Percentiles rank a stretch among this genome's conserved stretches.
phyloP scores from a whole-genome alignment of 2,113 vertebrate species.

The Campylorhamphus procurvoides region DNA sequence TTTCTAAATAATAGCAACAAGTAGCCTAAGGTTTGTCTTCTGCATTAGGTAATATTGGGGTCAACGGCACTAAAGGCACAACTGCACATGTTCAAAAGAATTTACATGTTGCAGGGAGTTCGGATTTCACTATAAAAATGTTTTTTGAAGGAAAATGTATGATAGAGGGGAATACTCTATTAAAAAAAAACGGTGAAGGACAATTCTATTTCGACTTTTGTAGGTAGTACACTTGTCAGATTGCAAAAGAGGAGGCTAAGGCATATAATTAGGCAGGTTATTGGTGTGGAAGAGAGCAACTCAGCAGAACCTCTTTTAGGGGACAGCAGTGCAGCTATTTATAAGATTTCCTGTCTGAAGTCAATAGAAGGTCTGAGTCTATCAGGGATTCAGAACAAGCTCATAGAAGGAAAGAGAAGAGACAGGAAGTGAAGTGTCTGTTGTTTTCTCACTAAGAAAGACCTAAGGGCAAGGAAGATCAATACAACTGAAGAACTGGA shows the following conservation, averaged over 20 bases:
- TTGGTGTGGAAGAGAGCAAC: neutral
- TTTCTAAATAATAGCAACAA: neutral
- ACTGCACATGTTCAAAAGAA: neutral
- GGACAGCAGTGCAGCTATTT: neutral
- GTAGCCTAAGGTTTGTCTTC: neutral
- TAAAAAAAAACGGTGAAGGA: neutral
- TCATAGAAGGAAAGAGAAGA: neutral
- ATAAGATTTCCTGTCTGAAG: neutral
- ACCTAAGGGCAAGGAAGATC: slow-evolving; percentile 28
- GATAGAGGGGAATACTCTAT: neutral
- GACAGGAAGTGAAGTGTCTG: slow-evolving; percentile 18
- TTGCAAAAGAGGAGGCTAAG: neutral
- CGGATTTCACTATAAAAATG: neutral
- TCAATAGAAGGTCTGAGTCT: neutral
- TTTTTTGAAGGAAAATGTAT: neutral
- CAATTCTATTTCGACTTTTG: neutral
- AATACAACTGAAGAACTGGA: neutral
- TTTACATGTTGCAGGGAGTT: neutral
- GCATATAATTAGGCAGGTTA: neutral
- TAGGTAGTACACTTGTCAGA: neutral
- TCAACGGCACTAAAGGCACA: neutral
- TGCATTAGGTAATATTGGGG: neutral
- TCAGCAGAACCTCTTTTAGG: neutral
- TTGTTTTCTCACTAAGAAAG: slow-evolving; percentile 1
- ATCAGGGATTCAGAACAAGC: neutral